A percentile compares a stretch with the other conserved stretches of the same genome.
phyloP scores from a whole-genome alignment of 1,140 invertebrate species.

The Papilio glaucus region DNA sequence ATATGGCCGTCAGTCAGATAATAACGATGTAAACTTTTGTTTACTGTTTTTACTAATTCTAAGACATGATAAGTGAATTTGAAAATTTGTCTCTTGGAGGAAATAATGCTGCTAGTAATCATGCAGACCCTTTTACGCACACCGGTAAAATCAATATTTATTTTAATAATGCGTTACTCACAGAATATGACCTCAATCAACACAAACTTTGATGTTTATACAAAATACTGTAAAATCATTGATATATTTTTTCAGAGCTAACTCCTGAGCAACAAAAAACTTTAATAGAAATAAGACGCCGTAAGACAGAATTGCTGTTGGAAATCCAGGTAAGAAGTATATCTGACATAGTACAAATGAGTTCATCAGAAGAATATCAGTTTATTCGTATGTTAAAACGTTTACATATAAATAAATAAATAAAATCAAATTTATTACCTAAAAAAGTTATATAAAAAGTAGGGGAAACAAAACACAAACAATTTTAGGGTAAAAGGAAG shows the following conservation, averaged over 20 bases:
- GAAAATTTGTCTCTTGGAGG: constrained; percentile 82
- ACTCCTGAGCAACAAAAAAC: constrained; percentile 95
- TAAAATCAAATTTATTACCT: too few relatives aligned
- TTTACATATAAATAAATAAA: too few relatives aligned
- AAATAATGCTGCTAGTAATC: constrained; percentile 76
- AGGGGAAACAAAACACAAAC: too few relatives aligned
- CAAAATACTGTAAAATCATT: constrained; percentile 51
- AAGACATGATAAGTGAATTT: constrained; percentile 83
- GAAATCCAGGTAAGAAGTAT: constrained; percentile 93
- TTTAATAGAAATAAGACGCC: constrained; percentile 93
- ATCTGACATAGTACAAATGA: neutral
- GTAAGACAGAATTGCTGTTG: constrained; percentile 94
- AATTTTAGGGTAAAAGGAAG: too few relatives aligned
- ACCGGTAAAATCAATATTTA: constrained; percentile 63
- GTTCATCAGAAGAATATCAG: neutral
- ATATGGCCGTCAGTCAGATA: constrained; percentile 76
- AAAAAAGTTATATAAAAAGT: too few relatives aligned
- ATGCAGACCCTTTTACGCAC: constrained; percentile 79
- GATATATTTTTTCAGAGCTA: constrained; percentile 89
- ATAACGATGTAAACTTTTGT: constrained; percentile 81
- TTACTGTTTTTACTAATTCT: constrained; percentile 72
- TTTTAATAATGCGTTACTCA: constrained; percentile 43
- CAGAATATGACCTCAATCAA: constrained; percentile 75
- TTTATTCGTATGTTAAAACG: neutral
- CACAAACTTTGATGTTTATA: constrained; percentile 52